Base-by-base conservation (phyloP, 2,888 invertebrate genomes). In the Parnassius orleans region DNA sequence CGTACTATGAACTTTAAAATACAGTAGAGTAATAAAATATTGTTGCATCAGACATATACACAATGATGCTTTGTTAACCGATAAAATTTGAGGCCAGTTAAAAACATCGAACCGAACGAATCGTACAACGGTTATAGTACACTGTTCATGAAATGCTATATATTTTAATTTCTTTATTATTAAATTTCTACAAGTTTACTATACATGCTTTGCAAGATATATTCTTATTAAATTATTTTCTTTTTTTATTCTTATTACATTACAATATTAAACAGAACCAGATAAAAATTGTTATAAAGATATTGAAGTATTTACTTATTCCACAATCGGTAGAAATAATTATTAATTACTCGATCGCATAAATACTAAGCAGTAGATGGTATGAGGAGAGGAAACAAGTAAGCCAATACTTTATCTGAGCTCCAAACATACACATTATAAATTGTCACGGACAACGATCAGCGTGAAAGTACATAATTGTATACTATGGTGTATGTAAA, bases 381-480 rank as follows among this genome's bases (percentile, higher is more conserved):
- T 62, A 24, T 33, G 53, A 57, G 53, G 57, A 57, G 53, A 52
- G 51, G 57, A 63, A 59, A 63, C 59, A 58, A 59, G 59, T 58
- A 50, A 42, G 24, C 41, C 19, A 46, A 57, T 62, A 62, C 42
- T 19, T 62, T 48, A 53, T 57, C 48, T 62, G 53, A 47, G 53
- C 14, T 42, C n/a, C n/a, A 41, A 46, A 11, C 48, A 47, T 57
- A 14, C 19, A 53, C 42, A 53, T 52, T 44, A 41, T 46, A 59
- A 51, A 55, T 59, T 58, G 63, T 63, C 58, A 51, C 46, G 51
- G 47, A 50, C 46, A 53, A 53, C 57, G 57, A 43, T 44, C 54
- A 52, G 43, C 54, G 63, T 54, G 63, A 59, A 63, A 63, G 59
- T 58, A 59, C 54, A 54, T 63, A 59, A 59, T 63, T 51, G 54